Percentiles rank a stretch among this genome's conserved stretches.
phyloP scores from a whole-genome alignment of 2,888 invertebrate species.

The Leucania comma region DNA sequence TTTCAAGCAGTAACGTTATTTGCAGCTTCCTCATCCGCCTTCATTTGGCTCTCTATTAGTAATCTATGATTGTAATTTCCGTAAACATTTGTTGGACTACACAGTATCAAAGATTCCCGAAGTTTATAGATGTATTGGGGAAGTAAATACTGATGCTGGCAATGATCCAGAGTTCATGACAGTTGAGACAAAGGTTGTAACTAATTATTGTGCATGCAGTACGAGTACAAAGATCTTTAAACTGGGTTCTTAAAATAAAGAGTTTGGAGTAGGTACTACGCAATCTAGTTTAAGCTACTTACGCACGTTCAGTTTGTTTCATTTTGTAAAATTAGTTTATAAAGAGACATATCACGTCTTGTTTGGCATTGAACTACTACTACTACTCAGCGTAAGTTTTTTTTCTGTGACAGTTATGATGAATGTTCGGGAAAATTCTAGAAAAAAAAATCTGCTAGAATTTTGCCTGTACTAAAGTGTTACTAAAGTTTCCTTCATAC shows the following conservation, averaged over 20 bases:
- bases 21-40: constrained; percentile 46
- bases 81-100: constrained; percentile 59
- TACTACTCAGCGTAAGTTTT: constrained; percentile 19
- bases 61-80: constrained; percentile 63
- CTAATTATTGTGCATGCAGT: constrained; percentile 51
- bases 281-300: constrained; percentile 18
- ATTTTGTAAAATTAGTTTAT: constrained; percentile 35
- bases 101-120: constrained; percentile 44
- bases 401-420: constrained; percentile 2
- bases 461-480: background rate
- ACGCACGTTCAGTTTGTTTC: constrained; percentile 6
- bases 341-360: constrained; percentile 6
- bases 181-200: constrained; percentile 61
- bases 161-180: constrained; percentile 55
- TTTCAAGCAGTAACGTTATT: constrained; percentile 49
- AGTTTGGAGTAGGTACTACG: constrained; percentile 17
- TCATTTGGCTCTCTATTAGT: constrained; percentile 54
- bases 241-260: constrained; percentile 47
- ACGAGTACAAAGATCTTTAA: constrained; percentile 47
- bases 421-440: constrained; percentile 9
- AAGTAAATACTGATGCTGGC: constrained; percentile 61
- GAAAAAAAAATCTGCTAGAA: background rate
- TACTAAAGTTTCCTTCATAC: background rate
- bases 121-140: constrained; percentile 33
- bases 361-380: constrained; percentile 45